Evolutionary conservation across 2,888 invertebrate genomes (phyloP), one percentile per base, ranked within the genome.

Genomic region (Augochlorella aurata): DNA sequence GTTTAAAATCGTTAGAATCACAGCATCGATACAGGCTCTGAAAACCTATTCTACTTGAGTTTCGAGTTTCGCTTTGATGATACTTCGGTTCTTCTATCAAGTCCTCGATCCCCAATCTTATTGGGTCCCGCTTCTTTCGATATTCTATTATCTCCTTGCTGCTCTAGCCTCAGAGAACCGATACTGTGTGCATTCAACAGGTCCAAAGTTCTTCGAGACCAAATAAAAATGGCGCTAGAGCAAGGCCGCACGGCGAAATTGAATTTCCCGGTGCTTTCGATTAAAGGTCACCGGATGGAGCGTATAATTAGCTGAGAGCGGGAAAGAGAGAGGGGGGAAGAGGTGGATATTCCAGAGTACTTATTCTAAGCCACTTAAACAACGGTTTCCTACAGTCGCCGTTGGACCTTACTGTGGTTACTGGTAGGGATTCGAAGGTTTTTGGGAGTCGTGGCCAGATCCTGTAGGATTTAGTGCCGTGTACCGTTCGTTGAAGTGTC

Each of bases 291-390:
- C 2, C 45, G 58, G 16, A 4, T 29, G 45, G 47, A 21, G 69
- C 71, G 81, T 83, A 85, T 87, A 85, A 87, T 88, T 88, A 88
- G 82, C 81, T 84, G 81, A 77, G 61, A 73, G 80, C 45, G 24
- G 0, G 16, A 2, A 78, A 45, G 24, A 0, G 16, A 2, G 81
- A 77, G 80, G 38, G 80, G 38, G 24, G 0, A 14, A 0, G 81
- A 77, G 61, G 50, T 44, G 72, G 78, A 77, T 82, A 80, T 79
- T 81, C 81, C 76, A 45, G 63, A 68, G 86, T 89, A 86, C 89
- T 90, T 90, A 88, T 86, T 86, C 81, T 90, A 90, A 90, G 89
- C 90, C 86, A 90, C 86, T 87, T 87, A 85, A 87, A 86, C 87
- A 85, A 85, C 88, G 86, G 83, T 86, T 58, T 80, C 79, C 84